Conservation (phyloP, 2,888 invertebrate genomes). For the Bombylius discolor region DNA sequence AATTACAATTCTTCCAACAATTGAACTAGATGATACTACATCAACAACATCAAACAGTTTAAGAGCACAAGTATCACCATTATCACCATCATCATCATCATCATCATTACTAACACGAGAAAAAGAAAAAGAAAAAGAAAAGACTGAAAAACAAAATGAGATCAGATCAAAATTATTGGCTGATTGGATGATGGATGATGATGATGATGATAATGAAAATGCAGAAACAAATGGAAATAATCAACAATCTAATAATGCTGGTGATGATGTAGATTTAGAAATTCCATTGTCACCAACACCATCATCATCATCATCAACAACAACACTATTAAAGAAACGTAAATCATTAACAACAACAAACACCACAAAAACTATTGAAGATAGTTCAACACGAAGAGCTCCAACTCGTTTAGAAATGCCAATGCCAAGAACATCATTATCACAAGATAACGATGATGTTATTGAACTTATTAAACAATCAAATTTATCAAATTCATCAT, state of each 20-base stretch:
- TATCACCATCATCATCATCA: background rate
- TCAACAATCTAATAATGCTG: background rate
- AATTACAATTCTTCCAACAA: background rate
- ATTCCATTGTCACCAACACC: constrained; percentile 7
- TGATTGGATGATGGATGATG: constrained; percentile 61
- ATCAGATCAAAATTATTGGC: constrained; percentile 57
- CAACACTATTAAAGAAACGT: too few relatives aligned
- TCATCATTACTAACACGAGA: too few relatives aligned
- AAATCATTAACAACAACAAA: background rate
- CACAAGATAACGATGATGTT: background rate
- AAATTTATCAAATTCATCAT: background rate
- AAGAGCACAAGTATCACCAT: background rate
- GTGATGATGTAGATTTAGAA: background rate
- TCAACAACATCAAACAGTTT: background rate
- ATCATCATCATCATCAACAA: too few relatives aligned
- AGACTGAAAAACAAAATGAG: constrained; percentile 28
- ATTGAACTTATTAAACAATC: background rate
- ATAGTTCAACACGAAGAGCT: background rate
- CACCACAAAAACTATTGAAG: too few relatives aligned
- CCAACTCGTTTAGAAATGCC: background rate
- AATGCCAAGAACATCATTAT: background rate
- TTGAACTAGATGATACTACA: background rate
- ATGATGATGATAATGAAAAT: constrained; percentile 24
- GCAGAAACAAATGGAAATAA: background rate
- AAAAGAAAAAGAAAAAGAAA: constrained; percentile 3